phyloP scores from a whole-genome alignment of 2,113 vertebrate species.

The Empidonax traillii region DNA sequence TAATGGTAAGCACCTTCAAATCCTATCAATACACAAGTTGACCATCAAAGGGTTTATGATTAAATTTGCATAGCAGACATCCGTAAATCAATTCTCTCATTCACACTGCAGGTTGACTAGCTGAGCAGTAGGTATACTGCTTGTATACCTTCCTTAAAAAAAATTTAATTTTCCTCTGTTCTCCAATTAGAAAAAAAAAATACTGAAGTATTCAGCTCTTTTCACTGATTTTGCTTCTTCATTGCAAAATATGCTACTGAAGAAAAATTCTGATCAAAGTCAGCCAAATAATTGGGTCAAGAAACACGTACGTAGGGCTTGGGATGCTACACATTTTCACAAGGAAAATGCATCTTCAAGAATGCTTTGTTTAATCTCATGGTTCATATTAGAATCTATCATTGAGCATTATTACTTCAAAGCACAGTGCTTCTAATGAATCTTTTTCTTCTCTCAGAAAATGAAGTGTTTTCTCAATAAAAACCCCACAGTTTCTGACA shows the following conservation, averaged over 20 bases:
- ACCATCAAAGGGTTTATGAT: neutral
- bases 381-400: neutral
- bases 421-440: neutral
- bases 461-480: neutral
- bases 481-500: neutral
- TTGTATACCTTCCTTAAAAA: neutral
- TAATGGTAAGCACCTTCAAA: neutral
- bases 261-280: neutral
- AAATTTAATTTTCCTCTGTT: neutral
- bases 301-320: neutral
- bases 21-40: neutral
- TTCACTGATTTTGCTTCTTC: neutral
- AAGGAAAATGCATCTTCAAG: neutral
- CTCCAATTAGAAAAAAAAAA: neutral
- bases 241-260: neutral
- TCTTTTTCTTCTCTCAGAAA: neutral
- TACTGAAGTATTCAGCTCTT: neutral
- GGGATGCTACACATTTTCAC: neutral
- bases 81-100: neutral
- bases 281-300: neutral
- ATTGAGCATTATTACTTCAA: neutral
- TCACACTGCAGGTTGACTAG: neutral
- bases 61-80: neutral
- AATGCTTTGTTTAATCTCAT: neutral
- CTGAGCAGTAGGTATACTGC: neutral